phyloP scores from a whole-genome alignment of 2,797 vertebrate species.

The Eidolon dupreanum region DNA sequence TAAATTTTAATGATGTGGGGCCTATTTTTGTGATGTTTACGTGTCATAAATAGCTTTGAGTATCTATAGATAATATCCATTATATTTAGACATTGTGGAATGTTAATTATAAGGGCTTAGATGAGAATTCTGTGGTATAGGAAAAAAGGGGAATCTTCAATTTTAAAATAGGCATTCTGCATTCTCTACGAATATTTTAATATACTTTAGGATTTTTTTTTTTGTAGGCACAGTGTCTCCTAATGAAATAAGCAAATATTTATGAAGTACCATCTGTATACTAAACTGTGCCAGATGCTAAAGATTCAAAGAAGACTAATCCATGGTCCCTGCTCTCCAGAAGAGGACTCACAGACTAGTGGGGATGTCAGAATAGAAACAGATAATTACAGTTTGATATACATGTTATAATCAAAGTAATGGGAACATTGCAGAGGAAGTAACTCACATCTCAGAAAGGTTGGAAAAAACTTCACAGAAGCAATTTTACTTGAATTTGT shows the following conservation, averaged over 20 bases:
- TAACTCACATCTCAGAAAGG: background rate
- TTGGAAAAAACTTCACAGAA: background rate
- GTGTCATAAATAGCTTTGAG: background rate
- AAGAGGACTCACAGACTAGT: background rate
- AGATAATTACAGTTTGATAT: background rate
- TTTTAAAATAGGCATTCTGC: conserved; percentile 20
- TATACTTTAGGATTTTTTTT: background rate
- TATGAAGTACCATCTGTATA: background rate
- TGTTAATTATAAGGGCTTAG: background rate
- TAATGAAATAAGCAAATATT: background rate
- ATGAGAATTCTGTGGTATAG: background rate
- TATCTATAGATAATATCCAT: background rate
- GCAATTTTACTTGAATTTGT: background rate
- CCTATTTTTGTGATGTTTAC: background rate
- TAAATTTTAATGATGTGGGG: background rate
- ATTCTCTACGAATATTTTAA: background rate
- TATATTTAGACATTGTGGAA: background rate
- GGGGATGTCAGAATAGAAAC: background rate
- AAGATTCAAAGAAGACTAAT: background rate
- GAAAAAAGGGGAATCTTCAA: background rate
- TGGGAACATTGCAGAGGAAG: background rate
- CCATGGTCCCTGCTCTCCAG: background rate
- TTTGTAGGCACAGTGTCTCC: background rate
- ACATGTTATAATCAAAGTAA: background rate
- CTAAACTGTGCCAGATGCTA: background rate